These are phyloP conservation scores for Sciurus carolinensis DNA, from an alignment of 2,797 vertebrate genomes.

Conservation along the genomic window DNA sequence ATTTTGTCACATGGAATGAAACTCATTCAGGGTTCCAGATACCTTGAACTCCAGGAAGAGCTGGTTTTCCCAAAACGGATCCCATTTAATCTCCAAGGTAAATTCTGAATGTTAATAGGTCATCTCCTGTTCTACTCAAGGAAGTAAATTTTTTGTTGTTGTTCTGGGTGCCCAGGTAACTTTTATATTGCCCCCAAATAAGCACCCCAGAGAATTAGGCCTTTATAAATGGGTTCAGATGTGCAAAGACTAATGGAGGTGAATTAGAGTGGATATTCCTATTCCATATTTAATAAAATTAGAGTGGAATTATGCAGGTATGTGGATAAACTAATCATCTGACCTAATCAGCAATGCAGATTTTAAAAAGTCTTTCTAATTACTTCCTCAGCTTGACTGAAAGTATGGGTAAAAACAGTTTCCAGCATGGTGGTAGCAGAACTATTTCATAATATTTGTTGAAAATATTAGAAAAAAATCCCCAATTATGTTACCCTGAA, in stretches of 20 bases:
- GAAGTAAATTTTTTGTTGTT: background rate
- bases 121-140: background rate
- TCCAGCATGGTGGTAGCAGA: conserved; percentile 78
- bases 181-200: background rate
- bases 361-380: conserved; percentile 81
- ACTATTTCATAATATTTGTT: conserved; percentile 86
- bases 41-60: background rate
- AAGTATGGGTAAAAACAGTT: conserved; percentile 77
- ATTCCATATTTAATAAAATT: conserved; percentile 78
- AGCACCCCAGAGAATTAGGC: background rate
- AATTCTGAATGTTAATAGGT: background rate
- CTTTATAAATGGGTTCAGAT: conserved; percentile 39
- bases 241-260: conserved; percentile 66
- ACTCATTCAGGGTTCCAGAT: background rate
- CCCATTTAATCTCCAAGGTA: background rate
- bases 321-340: conserved; percentile 85
- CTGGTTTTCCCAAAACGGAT: background rate
- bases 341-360: conserved; percentile 85
- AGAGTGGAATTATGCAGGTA: conserved; percentile 81
- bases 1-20: background rate
- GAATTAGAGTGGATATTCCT: conserved; percentile 58
- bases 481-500: conserved; percentile 79
- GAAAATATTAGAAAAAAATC: conserved; percentile 85
- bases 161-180: background rate
- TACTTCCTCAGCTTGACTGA: conserved; percentile 82